phyloP scores from a whole-genome alignment of 2,888 invertebrate genomes.

The Perizoma flavofasciatum region DNA sequence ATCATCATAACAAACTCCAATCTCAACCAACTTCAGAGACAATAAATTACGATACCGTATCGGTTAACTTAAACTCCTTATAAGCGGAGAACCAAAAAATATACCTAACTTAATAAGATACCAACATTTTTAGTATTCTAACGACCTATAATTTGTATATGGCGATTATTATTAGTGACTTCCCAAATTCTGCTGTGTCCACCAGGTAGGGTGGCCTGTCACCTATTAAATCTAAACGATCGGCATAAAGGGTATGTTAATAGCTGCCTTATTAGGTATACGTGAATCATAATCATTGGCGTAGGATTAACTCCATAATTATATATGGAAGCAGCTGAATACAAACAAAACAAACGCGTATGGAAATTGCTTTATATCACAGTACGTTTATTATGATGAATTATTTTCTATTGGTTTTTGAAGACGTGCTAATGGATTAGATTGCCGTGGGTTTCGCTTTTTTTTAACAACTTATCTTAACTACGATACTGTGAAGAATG shows the following conservation, averaged over 20 bases:
- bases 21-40: constrained; percentile 21
- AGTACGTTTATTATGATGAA: constrained; percentile 26
- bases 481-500: no score
- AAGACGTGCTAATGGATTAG: constrained; percentile 32
- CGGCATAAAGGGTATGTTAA: constrained; percentile 67
- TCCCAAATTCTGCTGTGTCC: constrained; percentile 32
- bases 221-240: constrained; percentile 57
- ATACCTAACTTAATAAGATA: constrained; percentile 37
- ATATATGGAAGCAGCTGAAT: constrained; percentile 30
- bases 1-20: constrained; percentile 24
- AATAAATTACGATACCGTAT: constrained; percentile 38
- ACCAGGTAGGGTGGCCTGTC: constrained; percentile 30
- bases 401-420: constrained; percentile 31
- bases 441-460: constrained; percentile 7
- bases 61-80: constrained; percentile 36
- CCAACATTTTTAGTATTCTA: constrained; percentile 39
- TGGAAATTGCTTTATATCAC: constrained; percentile 33
- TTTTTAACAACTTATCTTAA: not conserved
- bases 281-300: constrained; percentile 62
- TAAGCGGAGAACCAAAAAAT: constrained; percentile 30
- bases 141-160: constrained; percentile 41
- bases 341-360: constrained; percentile 34
- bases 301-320: constrained; percentile 54
- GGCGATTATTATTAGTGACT: constrained; percentile 38
- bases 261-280: constrained; percentile 62